Evolutionary conservation across 2,888 invertebrate species (phyloP), one percentile per base, ranked within the genome.

Genomic region (Leuctra nigra): DNA sequence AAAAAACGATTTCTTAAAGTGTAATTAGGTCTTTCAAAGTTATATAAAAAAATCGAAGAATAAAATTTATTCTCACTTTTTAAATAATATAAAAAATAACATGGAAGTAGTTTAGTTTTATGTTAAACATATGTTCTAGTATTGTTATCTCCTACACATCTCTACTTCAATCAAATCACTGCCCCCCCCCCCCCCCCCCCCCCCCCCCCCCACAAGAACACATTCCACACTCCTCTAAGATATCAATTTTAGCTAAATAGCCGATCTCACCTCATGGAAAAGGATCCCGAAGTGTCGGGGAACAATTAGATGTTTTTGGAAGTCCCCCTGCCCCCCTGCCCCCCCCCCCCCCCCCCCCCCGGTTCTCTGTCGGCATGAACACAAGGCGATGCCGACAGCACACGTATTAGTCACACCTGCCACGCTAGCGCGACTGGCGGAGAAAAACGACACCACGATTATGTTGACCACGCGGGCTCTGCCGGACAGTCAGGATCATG

Each of bases 361-460:
- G 48, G 16, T n/a, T 14, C 16, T 18, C 18, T 41, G 50, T 33
- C 50, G 50, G 33, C 50, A 4, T n/a, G 35, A 35, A 18, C 16
- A 35, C 50, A 50, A 50, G 50, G 50, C 29, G 48, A 55, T 38
- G 55, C 55, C 55, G 55, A 50, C 55, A 48, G 24, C 50, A 24
- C 38, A 20, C 24, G 41, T 38, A 38, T 55, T 55, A 55, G 55
- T 55, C 55, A 55, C 55, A 50, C 55, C 55, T 55, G 55, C 46
- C 55, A 38, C 29, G 35, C 22, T 18, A 13, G 22, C 20, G 35
- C 35, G 23, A 3, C 25, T 24, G 25, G 22, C 47, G 23, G 47
- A 14, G 44, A 23, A 7, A 20, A n/a, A 23, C n/a, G 23, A 23
- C 2, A 23, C n/a, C 7, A 20, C 44, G 20, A 13, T 2, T 13